These are phyloP conservation scores for Laodelphax striatellus DNA, from an alignment of 1,140 invertebrate genomes.

Conservation along the genomic window DNA sequence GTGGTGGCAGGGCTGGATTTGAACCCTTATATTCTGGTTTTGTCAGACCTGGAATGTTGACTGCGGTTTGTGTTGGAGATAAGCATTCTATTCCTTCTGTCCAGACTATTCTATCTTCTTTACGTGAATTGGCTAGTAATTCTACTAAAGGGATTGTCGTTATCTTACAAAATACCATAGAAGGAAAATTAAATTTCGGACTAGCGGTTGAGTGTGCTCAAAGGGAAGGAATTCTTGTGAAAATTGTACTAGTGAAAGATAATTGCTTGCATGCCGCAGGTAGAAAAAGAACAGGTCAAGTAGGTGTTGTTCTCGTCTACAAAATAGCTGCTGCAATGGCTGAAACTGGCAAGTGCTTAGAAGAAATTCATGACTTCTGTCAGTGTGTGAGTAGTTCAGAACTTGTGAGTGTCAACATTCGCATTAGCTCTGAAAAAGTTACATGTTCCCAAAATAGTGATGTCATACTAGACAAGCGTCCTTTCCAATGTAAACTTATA, in stretches of 20 bases:
- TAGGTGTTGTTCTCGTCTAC: neutral
- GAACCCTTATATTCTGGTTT: neutral
- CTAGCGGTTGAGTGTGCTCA: neutral
- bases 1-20: neutral
- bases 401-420: neutral
- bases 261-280: neutral
- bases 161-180: neutral
- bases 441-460: neutral
- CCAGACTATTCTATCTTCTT: neutral
- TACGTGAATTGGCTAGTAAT: neutral
- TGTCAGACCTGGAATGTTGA: neutral
- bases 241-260: neutral
- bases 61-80: neutral
- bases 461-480: neutral
- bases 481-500: neutral
- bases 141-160: neutral
- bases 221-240: neutral
- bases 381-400: neutral
- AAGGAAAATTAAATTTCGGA: neutral
- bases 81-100: neutral
- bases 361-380: neutral
- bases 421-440: neutral
- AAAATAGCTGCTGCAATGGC: neutral
- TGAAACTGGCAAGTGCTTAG: neutral
- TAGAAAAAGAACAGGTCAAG: neutral